phyloP scores from a whole-genome alignment of 2,888 invertebrate genomes.

The Ennomos quercinarius region DNA sequence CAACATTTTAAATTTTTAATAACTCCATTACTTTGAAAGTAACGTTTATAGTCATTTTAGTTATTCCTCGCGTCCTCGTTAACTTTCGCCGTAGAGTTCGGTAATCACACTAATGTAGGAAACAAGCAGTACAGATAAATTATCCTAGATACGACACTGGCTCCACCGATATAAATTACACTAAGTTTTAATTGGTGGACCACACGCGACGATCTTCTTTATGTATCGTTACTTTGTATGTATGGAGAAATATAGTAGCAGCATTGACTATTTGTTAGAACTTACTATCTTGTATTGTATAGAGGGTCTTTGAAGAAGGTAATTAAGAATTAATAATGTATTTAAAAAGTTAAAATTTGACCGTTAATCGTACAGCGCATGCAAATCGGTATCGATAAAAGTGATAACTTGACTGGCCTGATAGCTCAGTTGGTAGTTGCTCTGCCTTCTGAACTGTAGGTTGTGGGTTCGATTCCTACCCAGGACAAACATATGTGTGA shows the following conservation, averaged over 20 bases:
- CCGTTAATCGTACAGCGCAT: too few species aligned
- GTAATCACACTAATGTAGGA: slow-evolving; percentile 53
- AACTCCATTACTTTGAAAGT: slow-evolving; percentile 17
- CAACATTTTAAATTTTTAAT: slow-evolving; percentile 29
- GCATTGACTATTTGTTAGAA: slow-evolving; percentile 17
- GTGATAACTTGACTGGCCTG: too few species aligned
- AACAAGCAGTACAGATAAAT: slow-evolving; percentile 56
- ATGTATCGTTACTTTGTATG: slow-evolving; percentile 26
- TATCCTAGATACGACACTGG: slow-evolving; percentile 50
- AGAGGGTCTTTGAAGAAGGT: not conserved
- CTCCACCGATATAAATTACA: slow-evolving; percentile 63
- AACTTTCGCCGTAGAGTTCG: slow-evolving; percentile 37
- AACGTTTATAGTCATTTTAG: slow-evolving; percentile 17
- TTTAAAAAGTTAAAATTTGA: not conserved
- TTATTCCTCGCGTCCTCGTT: slow-evolving; percentile 16
- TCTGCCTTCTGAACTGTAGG: too few species aligned
- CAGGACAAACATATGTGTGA: too few species aligned
- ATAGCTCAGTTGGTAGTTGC: too few species aligned
- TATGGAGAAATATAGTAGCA: slow-evolving; percentile 30
- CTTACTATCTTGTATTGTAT: slow-evolving; percentile 10
- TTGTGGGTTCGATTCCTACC: too few species aligned
- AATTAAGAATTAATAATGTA: not conserved
- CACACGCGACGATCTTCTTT: slow-evolving; percentile 65
- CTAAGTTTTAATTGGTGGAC: slow-evolving; percentile 74
- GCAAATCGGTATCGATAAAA: too few species aligned